These are phyloP conservation scores for Ectemnius cavifrons DNA, from an alignment of 2,888 invertebrate species.

Conservation along the genomic window DNA sequence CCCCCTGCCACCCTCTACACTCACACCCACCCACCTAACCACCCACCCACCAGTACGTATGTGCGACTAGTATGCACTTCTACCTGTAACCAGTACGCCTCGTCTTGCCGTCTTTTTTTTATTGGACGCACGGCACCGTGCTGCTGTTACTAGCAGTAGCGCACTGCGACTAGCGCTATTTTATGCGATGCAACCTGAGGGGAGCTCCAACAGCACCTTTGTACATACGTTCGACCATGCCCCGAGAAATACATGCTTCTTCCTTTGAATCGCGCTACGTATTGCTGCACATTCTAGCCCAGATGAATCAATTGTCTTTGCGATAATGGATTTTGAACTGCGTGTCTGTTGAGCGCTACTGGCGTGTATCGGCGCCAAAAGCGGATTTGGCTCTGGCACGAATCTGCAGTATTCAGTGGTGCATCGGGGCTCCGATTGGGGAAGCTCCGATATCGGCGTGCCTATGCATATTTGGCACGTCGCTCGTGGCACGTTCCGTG, in stretches of 20 bases:
- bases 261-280: too few species aligned
- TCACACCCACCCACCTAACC: too few species aligned
- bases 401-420: conserved; percentile 29
- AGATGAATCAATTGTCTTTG: too few species aligned
- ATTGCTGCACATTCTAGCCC: too few species aligned
- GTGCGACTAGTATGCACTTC: neutral
- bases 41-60: conserved; percentile 6
- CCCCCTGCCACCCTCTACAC: neutral
- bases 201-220: too few species aligned
- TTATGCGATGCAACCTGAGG: too few species aligned
- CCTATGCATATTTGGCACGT: conserved; percentile 55
- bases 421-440: conserved; percentile 31
- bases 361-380: too few species aligned
- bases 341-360: too few species aligned
- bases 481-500: conserved; percentile 50
- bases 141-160: neutral
- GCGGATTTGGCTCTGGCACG: conserved; percentile 22
- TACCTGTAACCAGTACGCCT: neutral
- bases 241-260: too few species aligned
- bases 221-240: too few species aligned
- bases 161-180: too few species aligned
- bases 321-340: too few species aligned
- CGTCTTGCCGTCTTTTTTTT: conserved; percentile 1
- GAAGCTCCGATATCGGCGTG: conserved; percentile 36
- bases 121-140: neutral